Evolutionary conservation across 2,888 invertebrate species (phyloP).

Genomic region (Cheilosia pagana): DNA sequence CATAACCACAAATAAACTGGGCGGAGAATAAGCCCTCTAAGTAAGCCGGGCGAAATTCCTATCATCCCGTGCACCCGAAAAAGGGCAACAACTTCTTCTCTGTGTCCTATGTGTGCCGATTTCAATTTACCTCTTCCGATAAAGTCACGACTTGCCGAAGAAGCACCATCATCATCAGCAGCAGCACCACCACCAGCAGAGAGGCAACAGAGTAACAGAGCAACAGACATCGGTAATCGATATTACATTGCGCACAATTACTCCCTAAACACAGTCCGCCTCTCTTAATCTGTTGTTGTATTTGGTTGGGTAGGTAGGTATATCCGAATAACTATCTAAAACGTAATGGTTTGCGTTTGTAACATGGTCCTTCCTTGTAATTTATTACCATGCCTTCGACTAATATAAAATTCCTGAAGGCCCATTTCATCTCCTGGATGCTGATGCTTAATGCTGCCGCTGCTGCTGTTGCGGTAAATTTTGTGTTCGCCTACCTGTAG

Average conservation of each 20-base stretch:
- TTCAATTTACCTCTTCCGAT: slow-evolving; percentile 71
- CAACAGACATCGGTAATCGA: slow-evolving; percentile 73
- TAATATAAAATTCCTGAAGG: slow-evolving; percentile 75
- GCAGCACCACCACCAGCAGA: neutral
- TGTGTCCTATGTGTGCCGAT: slow-evolving; percentile 39
- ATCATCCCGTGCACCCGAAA: slow-evolving; percentile 45
- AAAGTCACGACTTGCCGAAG: slow-evolving; percentile 71
- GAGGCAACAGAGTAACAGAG: slow-evolving; percentile 46
- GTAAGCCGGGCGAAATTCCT: slow-evolving; percentile 60
- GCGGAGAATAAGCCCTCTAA: slow-evolving; percentile 33
- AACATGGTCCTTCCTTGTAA: slow-evolving; percentile 73
- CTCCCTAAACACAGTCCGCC: slow-evolving; percentile 71
- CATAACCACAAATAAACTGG: slow-evolving; percentile 54
- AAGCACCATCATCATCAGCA: slow-evolving; percentile 46
- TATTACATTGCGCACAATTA: slow-evolving; percentile 75
- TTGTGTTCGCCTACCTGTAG: slow-evolving; percentile 39
- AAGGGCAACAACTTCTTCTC: slow-evolving; percentile 9
- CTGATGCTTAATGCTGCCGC: slow-evolving; percentile 17
- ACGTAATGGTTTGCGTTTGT: slow-evolving; percentile 67
- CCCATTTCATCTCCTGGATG: slow-evolving; percentile 70
- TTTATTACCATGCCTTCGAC: slow-evolving; percentile 74
- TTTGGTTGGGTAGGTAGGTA: slow-evolving; percentile 39
- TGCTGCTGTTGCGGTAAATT: slow-evolving; percentile 17
- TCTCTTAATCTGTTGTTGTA: slow-evolving; percentile 33
- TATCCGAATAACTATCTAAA: slow-evolving; percentile 65